These are phyloP conservation scores for Calycopis cecrops DNA, from an alignment of 1,140 invertebrate genomes.

Conservation along the genomic window DNA sequence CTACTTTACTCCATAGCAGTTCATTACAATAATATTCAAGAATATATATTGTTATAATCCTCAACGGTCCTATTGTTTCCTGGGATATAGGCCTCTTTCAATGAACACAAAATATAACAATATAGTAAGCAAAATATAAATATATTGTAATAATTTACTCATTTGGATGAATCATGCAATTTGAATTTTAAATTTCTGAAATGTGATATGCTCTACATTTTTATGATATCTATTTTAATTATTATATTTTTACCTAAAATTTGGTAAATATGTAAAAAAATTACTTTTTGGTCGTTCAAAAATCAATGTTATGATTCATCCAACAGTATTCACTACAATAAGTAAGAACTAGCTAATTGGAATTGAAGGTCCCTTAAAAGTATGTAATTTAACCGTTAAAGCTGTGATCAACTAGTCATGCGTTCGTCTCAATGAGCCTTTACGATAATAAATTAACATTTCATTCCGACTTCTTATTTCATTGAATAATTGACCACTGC, in stretches of 20 bases:
- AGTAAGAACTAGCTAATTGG: constrained; percentile 72
- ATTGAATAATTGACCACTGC: constrained; percentile 63
- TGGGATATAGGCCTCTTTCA: background rate
- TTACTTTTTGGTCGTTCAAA: constrained; percentile 70
- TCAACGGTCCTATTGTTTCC: background rate
- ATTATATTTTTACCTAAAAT: constrained; percentile 52
- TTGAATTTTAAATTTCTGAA: constrained; percentile 44
- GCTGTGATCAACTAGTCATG: constrained; percentile 62
- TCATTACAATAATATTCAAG: constrained; percentile 63
- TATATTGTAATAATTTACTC: constrained; percentile 62
- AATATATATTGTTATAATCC: constrained; percentile 39
- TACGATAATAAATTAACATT: constrained; percentile 11
- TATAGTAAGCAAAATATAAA: constrained; percentile 11
- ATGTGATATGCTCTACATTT: constrained; percentile 70
- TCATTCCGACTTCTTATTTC: constrained; percentile 8
- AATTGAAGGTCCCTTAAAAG: constrained; percentile 75
- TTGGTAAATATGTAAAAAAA: constrained; percentile 64
- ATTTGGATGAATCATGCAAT: constrained; percentile 55
- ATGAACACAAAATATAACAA: constrained; percentile 4
- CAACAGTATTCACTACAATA: constrained; percentile 69
- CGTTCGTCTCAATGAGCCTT: constrained; percentile 15
- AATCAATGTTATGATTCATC: constrained; percentile 59
- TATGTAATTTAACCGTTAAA: constrained; percentile 65
- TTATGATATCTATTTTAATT: constrained; percentile 63
- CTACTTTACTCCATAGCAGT: constrained; percentile 59